Evolutionary conservation across 2,888 invertebrate genomes (phyloP).

Genomic region (Branchellion lobata): DNA sequence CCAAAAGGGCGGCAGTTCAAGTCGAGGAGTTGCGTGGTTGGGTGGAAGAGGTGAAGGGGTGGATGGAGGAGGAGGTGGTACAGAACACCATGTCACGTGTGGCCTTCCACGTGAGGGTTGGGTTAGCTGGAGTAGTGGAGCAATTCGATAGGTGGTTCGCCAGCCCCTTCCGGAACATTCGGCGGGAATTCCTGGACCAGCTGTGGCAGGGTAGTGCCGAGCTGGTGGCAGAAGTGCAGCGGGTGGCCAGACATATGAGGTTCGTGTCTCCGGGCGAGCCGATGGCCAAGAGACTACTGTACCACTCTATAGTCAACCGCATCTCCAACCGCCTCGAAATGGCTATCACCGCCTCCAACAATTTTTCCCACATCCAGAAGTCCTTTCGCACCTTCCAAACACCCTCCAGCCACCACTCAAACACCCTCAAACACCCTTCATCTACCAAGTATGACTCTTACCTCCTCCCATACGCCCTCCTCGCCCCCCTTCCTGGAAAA

Average conservation of each 20-base stretch:
- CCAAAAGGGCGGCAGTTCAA: not conserved
- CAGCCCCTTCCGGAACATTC: not conserved
- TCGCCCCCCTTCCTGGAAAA: not conserved
- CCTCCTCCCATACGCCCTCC: constrained; percentile 2
- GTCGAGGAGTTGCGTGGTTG: not conserved
- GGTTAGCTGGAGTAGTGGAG: not conserved
- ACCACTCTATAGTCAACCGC: not conserved
- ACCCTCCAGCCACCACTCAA: too few species aligned
- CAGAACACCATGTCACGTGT: not conserved
- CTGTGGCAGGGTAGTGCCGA: not conserved
- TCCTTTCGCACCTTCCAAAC: not conserved
- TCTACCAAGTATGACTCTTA: not conserved
- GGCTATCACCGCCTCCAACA: not conserved
- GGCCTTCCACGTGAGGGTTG: not conserved
- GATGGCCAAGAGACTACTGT: not conserved
- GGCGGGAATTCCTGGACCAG: not conserved
- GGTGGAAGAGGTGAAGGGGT: not conserved
- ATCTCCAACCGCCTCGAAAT: constrained; percentile 15
- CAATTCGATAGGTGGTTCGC: constrained; percentile 1
- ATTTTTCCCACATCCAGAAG: not conserved
- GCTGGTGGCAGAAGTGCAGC: not conserved
- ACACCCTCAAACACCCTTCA: not conserved
- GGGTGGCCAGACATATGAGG: not conserved
- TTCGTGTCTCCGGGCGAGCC: not conserved
- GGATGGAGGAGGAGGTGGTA: not conserved